A percentile compares a stretch with the other conserved stretches of the same genome.
Evolutionary conservation across 2,888 invertebrate genomes (phyloP).

Genomic region (Erannis defoliaria): DNA sequence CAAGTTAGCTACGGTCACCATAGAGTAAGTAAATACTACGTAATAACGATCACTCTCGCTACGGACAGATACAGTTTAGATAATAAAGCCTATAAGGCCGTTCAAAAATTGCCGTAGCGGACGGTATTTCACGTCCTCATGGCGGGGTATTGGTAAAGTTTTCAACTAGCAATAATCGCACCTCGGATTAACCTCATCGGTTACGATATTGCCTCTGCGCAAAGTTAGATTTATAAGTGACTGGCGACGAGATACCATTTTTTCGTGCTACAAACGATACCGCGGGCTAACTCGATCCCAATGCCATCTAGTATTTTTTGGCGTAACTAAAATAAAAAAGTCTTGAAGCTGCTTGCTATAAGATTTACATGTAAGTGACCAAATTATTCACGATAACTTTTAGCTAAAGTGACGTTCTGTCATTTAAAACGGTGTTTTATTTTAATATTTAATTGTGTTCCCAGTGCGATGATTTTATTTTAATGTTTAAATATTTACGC

Average conservation of each 20-base stretch:
- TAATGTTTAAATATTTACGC: no score
- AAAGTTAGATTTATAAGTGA: conserved; percentile 87
- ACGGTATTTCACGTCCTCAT: conserved; percentile 82
- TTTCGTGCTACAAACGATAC: conserved; percentile 48
- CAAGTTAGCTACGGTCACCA: no score
- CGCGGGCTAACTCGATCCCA: conserved; percentile 53
- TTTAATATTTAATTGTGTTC: no score
- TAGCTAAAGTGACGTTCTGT: no score
- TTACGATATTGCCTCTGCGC: conserved; percentile 97
- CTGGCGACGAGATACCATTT: neutral
- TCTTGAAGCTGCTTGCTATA: no score
- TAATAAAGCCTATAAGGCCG: conserved; percentile 68
- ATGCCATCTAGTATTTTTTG: conserved; percentile 66
- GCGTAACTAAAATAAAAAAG: conserved; percentile 4
- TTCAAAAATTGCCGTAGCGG: conserved; percentile 82
- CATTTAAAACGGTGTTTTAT: no score
- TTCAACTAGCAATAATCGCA: conserved; percentile 97
- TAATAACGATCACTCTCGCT: no score
- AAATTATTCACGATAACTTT: no score
- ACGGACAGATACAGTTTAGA: neutral
- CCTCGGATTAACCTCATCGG: conserved; percentile 96
- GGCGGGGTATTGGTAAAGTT: conserved; percentile 90
- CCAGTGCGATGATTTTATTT: no score
- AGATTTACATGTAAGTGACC: no score
- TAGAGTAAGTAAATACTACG: no score